Evolutionary conservation across 1,140 invertebrate species (phyloP), one percentile per base, ranked within the genome.

Genomic region (Drosophila tristis): DNA sequence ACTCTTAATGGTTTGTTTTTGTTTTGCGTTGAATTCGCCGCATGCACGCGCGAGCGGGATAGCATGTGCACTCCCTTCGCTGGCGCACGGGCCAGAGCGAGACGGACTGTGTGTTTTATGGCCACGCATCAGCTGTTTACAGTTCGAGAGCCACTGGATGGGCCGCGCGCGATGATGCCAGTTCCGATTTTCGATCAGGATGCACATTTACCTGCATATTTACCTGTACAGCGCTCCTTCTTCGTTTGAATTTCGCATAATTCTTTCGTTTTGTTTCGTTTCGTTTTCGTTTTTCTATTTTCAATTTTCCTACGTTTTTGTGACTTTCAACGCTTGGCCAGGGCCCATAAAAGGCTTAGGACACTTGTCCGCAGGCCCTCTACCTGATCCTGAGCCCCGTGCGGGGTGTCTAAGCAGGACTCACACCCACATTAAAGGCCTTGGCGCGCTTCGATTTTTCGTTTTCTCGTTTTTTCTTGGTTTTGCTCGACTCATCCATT

Each of bases 1-100:
- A 56, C 72, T 64, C 57, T 86, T 86, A 84, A 86, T 84, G 81
- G 81, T 86, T 86, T 86, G 81, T 86, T 86, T 79, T 86, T 84
- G 77, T 86, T 72, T 62, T 42, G 55, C 16, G 43, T 26, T 48
- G 74, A 76, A 75, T 87, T 90, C 85, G 84, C 84, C 84, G 84
- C 74, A 58, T 39, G 35, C 35, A 11, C 51, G 74, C 47, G 47
- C 15, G 81, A 85, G 59, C 47, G 61, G 57, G 76, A 67, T 9
- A 64, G 76, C 76, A 65, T 57, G 60, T 35, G 43, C 49, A 61
- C 42, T 43, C n/a, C 4, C 7, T 29, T 74, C 59, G 39, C 47
- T 45, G 50, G 44, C n/a, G 16, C 56, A 44, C 23, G 45, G 31
- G 61, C 13, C 49, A 42, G 65, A 70, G 45, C 35, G 51, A 42